Base-by-base conservation (phyloP, 2,113 vertebrate species). In the Forbesichthys agassizii region DNA sequence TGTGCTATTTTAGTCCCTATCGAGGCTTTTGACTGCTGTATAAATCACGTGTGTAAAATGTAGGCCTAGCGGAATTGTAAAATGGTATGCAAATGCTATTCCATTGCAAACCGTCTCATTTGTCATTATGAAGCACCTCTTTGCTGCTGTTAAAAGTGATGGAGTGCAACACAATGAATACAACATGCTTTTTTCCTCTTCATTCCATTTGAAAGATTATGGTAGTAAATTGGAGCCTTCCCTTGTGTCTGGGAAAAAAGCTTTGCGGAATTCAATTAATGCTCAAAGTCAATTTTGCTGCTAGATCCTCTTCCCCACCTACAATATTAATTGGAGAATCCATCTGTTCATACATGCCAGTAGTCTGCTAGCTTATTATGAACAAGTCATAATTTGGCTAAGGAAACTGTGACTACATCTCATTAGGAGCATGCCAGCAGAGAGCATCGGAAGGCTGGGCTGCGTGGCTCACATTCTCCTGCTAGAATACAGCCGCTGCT, bases 281-380 rank as follows among this genome's bases (percentile, higher is more conserved):
- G 57, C 75, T 84, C 73, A 78, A 77, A 82, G 80, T 86, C 83
- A 84, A 74, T 83, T 84, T 80, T 78, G 16, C 57, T 42, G 62
- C 69, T 56, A 69, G 71, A 70, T 73, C 16, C 75, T 80, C 83
- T 60, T 80, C 84, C 71, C n/a, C 8, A 36, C 27, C 77, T 86
- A 75, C 83, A 86, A 84, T 87, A 86, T 86, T 86, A 88, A 85
- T 86, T 82, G 75, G 68, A 82, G 78, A 70, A 82, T 87, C 85
- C 83, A 87, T 89, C 84, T 86, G 86, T 82, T 85, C 79, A 66
- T 79, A 75, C 69, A 79, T 79, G 74, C 69, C 74, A 73, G 73
- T 68, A 69, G 70, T 78, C 74, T 58, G 33, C 76, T 74, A 70
- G 87, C 82, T 86, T 88, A 84, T 88, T 88, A 82, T 87, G 88